Percentiles rank a stretch among this genome's conserved stretches.
Conservation (phyloP, 2,888 invertebrate species). For the Baronia brevicornis region DNA sequence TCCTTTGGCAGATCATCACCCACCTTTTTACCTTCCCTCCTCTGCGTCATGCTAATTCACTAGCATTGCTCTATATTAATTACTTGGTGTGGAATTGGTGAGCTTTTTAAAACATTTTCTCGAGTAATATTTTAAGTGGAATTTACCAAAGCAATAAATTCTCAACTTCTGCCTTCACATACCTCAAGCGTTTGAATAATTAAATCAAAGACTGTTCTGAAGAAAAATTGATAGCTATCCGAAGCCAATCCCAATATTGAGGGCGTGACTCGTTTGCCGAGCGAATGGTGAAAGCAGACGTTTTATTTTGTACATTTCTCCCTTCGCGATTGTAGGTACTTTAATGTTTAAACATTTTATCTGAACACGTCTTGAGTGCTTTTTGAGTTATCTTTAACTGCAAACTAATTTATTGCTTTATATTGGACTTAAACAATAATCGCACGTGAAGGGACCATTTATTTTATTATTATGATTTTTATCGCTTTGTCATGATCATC, state of each 20-base stretch:
- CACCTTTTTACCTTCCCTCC: no score
- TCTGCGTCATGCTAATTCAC: no score
- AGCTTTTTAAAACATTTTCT: neutral
- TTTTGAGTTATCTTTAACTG: no score
- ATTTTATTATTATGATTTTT: no score
- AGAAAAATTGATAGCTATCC: conserved; percentile 63
- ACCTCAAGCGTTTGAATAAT: conserved; percentile 42
- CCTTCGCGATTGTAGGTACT: conserved; percentile 25
- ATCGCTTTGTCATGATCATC: no score
- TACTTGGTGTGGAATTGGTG: no score
- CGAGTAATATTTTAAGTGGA: neutral
- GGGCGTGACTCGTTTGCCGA: conserved; percentile 44
- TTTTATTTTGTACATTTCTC: conserved; percentile 39
- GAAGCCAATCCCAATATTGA: conserved; percentile 58
- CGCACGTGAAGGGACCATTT: no score
- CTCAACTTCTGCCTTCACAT: neutral
- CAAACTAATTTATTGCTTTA: no score
- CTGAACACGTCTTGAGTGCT: no score
- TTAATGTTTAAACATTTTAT: conserved; percentile 13
- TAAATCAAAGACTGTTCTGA: conserved; percentile 47
- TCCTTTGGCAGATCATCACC: no score
- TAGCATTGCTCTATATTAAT: no score
- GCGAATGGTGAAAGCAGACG: conserved; percentile 16
- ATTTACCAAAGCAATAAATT: neutral
- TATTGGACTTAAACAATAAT: no score